Evolutionary conservation across 2,888 invertebrate genomes (phyloP).

Genomic region (Euplagia quadripunctaria): DNA sequence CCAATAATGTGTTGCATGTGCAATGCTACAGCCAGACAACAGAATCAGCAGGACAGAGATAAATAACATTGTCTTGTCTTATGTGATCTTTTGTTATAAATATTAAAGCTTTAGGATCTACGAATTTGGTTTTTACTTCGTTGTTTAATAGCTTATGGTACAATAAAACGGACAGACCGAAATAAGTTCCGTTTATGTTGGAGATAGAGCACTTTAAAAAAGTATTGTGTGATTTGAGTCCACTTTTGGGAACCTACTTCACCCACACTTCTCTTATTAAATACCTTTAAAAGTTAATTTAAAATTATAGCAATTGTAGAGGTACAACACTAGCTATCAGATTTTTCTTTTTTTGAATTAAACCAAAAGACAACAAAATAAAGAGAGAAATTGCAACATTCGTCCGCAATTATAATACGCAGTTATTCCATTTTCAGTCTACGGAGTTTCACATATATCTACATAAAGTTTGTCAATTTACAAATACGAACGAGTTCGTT

Average conservation of each 20-base stretch:
- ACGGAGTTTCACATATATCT: conserved; percentile 38
- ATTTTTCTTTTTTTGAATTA: not conserved
- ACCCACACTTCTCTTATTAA: no score
- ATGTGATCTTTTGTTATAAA: not conserved
- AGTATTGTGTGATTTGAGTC: no score
- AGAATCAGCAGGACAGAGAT: no score
- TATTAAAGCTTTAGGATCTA: not conserved
- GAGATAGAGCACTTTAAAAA: no score
- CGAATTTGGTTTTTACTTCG: not conserved
- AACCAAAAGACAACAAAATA: not conserved
- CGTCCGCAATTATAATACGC: conserved; percentile 30
- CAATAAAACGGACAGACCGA: not conserved
- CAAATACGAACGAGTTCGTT: conserved; percentile 59
- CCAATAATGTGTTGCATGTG: not conserved
- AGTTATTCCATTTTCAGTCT: conserved; percentile 36
- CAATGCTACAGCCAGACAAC: no score
- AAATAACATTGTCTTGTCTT: not conserved
- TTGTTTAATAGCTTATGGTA: no score
- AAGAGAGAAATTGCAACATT: not conserved
- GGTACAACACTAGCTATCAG: not conserved
- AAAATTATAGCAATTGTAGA: no score
- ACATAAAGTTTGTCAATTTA: conserved; percentile 57
- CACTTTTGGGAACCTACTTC: no score
- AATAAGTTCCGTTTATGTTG: not conserved
- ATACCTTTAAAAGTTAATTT: no score